These are phyloP conservation scores for Boloria euphrosyne DNA, from an alignment of 2,888 invertebrate genomes.

Conservation along the genomic window DNA sequence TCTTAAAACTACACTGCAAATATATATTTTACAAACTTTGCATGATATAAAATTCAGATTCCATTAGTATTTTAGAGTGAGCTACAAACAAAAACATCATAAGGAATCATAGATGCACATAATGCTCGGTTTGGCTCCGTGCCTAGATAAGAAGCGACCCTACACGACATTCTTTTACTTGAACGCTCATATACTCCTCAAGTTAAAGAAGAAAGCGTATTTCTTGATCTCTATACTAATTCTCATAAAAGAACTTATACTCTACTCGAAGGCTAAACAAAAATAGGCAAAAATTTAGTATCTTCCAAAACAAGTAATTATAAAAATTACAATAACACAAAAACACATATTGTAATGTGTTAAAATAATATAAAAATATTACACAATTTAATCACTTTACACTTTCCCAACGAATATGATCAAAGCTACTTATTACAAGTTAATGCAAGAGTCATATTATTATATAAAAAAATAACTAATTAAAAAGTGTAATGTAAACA, in stretches of 20 bases:
- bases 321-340: too few species aligned
- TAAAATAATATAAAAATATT: too few species aligned
- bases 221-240: background rate
- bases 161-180: slow-evolving; percentile 65
- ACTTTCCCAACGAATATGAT: too few species aligned
- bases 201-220: slow-evolving; percentile 23
- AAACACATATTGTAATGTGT: too few species aligned
- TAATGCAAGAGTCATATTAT: too few species aligned
- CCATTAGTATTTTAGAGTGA: slow-evolving; percentile 35
- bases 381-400: too few species aligned
- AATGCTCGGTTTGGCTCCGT: slow-evolving; percentile 50
- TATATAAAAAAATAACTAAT: background rate
- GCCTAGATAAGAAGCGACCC: slow-evolving; percentile 56
- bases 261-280: background rate
- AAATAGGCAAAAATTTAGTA: too few species aligned
- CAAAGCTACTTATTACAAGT: too few species aligned
- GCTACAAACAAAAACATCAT: slow-evolving; percentile 46
- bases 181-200: slow-evolving; percentile 44
- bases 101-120: slow-evolving; percentile 45
- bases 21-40: background rate
- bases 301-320: too few species aligned
- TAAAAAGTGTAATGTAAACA: background rate
- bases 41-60: slow-evolving; percentile 20
- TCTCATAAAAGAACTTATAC: too few species aligned
- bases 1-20: background rate